Evolutionary conservation across 2,888 invertebrate species (phyloP), one percentile per base, ranked within the genome.

Genomic region (Drosophila acutilabella): DNA sequence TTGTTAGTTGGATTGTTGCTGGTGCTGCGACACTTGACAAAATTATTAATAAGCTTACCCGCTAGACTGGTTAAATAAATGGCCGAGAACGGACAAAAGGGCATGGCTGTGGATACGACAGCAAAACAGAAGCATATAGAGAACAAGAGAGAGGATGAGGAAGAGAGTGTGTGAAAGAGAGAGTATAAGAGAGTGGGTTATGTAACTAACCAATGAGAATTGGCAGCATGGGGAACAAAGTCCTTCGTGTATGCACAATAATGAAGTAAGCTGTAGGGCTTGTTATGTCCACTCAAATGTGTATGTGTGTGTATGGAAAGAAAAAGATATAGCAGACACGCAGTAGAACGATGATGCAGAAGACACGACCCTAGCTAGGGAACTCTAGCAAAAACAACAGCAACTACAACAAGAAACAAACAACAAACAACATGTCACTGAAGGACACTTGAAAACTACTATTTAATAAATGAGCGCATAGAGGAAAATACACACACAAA

Each of bases 371-470:
- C 66, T 56, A 64, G 84, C 71, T 64, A 58, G 64, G 65, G 60
- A 60, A 47, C 73, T 61, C 53, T 59, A 45, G 54, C 51, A 51
- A 14, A 47, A 66, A 38, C 65, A 60, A 60, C 70, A 78, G 45
- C 78, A 70, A 51, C 60, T 61, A 73, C 62, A 68, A 59, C 54
- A 62, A 16, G 70, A 69, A 75, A 83, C 80, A 82, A 88, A 87
- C 85, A 75, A 81, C 87, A 80, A 77, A 71, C 77, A 83, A 87
- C 89, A 88, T 84, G 84, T 86, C 81, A 87, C 81, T 81, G 87
- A 89, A 89, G 90, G 89, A 89, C 88, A 89, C 89, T 89, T 89
- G 85, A 82, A 89, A 85, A 88, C 88, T 85, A 83, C 90, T 90
- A 89, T 89, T 89, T 89, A 90, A 89, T 90, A 89, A 89, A 89